Evolutionary conservation across 2,888 invertebrate species (phyloP).

Genomic region (Eledone cirrhosa): DNA sequence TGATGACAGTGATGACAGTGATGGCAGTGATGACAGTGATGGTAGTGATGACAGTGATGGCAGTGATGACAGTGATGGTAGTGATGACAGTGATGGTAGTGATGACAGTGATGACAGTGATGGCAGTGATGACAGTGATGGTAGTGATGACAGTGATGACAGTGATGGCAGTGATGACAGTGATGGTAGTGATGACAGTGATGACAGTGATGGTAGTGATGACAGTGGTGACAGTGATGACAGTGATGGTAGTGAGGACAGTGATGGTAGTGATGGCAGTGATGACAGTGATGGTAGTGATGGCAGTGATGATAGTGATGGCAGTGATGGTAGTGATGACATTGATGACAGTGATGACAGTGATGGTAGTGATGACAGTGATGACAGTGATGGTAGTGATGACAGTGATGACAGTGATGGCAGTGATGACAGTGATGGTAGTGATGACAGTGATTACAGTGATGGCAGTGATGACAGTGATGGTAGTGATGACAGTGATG

Average conservation of each 20-base stretch:
- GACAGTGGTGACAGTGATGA: conserved; percentile 7
- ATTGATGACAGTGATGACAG: background rate
- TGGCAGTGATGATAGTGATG: background rate
- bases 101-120: conserved; percentile 3
- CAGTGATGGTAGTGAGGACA: too few relatives aligned
- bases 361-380: background rate
- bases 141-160: background rate
- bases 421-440: too few relatives aligned
- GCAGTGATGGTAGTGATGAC: too few relatives aligned
- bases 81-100: conserved; percentile 5
- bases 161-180: background rate
- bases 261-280: too few relatives aligned
- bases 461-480: background rate
- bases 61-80: background rate
- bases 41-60: conserved; percentile 15
- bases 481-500: conserved; percentile 9
- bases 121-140: background rate
- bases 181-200: conserved; percentile 19
- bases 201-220: conserved; percentile 5
- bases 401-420: background rate
- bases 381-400: conserved; percentile 5
- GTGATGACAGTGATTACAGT: too few relatives aligned
- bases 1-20: conserved; percentile 20
- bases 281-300: background rate
- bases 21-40: conserved; percentile 15